A percentile compares a stretch with the other conserved stretches of the same genome.
Evolutionary conservation across 2,113 vertebrate species (phyloP).

Genomic region (Bubalus kerabau): DNA sequence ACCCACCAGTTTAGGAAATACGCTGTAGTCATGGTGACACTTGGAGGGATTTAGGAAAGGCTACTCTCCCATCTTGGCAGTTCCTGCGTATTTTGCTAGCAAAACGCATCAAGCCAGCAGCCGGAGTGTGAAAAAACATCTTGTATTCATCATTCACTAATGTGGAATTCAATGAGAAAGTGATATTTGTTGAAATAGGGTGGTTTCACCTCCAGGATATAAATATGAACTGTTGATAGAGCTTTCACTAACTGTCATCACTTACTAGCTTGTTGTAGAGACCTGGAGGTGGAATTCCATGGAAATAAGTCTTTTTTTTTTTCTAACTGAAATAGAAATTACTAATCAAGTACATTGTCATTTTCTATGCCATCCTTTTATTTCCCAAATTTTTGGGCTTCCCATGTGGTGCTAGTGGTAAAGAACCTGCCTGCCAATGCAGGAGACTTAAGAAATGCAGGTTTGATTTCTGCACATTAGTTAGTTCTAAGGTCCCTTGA

Average conservation of each 20-base stretch:
- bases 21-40: background rate
- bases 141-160: background rate
- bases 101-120: background rate
- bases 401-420: background rate
- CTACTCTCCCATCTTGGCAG: background rate
- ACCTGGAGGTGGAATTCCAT: background rate
- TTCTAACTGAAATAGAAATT: background rate
- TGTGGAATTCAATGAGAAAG: background rate
- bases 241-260: background rate
- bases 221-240: background rate
- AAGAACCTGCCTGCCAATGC: background rate
- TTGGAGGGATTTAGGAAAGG: background rate
- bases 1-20: background rate
- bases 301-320: background rate
- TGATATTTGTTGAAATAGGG: background rate
- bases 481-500: background rate
- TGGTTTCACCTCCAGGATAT: background rate
- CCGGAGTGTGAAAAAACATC: background rate
- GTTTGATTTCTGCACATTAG: background rate
- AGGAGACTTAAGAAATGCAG: background rate
- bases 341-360: background rate
- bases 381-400: background rate
- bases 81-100: constrained; percentile 3
- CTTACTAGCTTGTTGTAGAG: background rate
- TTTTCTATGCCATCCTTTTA: background rate